Conservation (phyloP, 2,113 vertebrate genomes). For the Cebidichthys violaceus region DNA sequence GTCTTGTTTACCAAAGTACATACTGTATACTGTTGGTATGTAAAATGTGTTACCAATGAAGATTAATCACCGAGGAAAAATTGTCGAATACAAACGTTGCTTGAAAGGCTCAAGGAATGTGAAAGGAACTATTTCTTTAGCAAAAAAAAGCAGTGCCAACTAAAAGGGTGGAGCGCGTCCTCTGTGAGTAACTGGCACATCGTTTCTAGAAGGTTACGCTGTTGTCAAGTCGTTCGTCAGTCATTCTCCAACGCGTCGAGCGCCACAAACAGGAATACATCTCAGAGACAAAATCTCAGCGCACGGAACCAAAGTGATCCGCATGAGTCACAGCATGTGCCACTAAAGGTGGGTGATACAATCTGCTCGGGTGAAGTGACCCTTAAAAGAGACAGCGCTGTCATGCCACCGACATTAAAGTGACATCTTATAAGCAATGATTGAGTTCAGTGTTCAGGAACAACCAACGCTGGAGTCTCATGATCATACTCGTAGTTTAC, state of each 20-base stretch:
- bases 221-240: conserved; percentile 26
- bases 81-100: not conserved
- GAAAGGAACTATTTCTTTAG: conserved; percentile 16
- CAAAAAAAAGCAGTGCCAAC: not conserved
- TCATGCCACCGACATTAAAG: not conserved
- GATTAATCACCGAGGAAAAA: not conserved
- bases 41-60: not conserved
- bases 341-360: not conserved
- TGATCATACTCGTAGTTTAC: not conserved
- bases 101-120: not conserved
- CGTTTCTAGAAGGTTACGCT: conserved; percentile 15
- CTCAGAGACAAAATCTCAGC: conserved; percentile 1
- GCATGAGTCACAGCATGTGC: not conserved
- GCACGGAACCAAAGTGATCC: conserved; percentile 23
- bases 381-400: conserved; percentile 16
- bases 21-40: not conserved
- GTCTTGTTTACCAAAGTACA: not conserved
- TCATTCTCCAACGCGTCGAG: conserved; percentile 35
- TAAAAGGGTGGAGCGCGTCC: not conserved
- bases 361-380: conserved; percentile 22
- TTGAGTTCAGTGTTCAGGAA: not conserved
- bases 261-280: conserved; percentile 48
- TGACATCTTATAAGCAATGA: not conserved
- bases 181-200: conserved; percentile 7
- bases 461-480: no score